Conservation (phyloP, 2,888 invertebrate genomes). For the Tromatobia lineatoria region DNA sequence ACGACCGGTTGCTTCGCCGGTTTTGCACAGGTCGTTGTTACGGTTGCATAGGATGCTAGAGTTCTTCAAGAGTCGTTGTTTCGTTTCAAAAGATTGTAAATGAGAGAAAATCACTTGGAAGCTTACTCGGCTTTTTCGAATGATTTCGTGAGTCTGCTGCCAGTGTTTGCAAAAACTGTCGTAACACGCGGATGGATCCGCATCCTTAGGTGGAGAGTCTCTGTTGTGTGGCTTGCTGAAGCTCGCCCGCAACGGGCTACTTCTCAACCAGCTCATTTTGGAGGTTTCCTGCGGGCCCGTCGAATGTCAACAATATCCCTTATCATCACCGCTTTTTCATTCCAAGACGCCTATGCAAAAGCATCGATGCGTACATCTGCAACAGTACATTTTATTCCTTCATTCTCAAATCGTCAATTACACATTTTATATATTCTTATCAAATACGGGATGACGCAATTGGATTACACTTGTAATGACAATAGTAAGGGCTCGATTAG, state of each 20-base stretch:
- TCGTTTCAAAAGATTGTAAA: background rate
- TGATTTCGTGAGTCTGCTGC: slow-evolving; percentile 96
- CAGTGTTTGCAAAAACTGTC: slow-evolving; percentile 98
- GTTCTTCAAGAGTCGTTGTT: too few relatives aligned
- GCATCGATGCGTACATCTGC: slow-evolving; percentile 26
- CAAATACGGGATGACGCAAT: too few relatives aligned
- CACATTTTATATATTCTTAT: background rate
- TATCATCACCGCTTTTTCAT: slow-evolving; percentile 27
- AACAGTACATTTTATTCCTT: background rate
- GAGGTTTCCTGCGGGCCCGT: background rate
- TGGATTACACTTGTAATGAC: too few relatives aligned
- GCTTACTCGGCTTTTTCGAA: slow-evolving; percentile 90
- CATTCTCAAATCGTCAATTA: background rate
- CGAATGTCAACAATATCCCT: slow-evolving; percentile 34
- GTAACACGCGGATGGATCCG: slow-evolving; percentile 96
- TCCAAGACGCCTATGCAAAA: background rate
- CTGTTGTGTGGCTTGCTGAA: slow-evolving; percentile 88
- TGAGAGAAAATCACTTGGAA: background rate
- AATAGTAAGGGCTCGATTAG: too few relatives aligned
- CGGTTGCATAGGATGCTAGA: too few relatives aligned
- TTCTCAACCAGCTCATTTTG: slow-evolving; percentile 91
- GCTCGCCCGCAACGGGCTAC: slow-evolving; percentile 87
- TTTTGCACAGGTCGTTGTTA: too few relatives aligned
- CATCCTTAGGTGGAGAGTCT: slow-evolving; percentile 90
- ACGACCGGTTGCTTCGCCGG: too few relatives aligned